Percentiles rank a stretch among this genome's conserved stretches.
phyloP scores from a whole-genome alignment of 2,113 vertebrate genomes.

The human region GRCh38 chr9:64112501-64113000 shows the following conservation, averaged over 20 bases:
- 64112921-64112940: too few species aligned
- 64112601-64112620: slow-evolving; percentile 69
- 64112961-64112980: too few species aligned
- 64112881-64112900: too few species aligned
- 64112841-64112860: too few species aligned
- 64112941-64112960: too few species aligned
- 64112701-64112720: background rate
- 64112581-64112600: slow-evolving; percentile 73
- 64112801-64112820: too few species aligned
- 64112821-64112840: too few species aligned
- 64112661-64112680: background rate
- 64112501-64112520: slow-evolving; percentile 86
- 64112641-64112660: background rate
- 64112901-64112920: too few species aligned
- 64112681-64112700: background rate
- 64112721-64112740: slow-evolving; percentile 65
- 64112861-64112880: too few species aligned
- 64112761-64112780: too few species aligned
- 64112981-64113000: too few species aligned
- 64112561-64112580: slow-evolving; percentile 61
- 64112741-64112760: background rate
- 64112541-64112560: slow-evolving; percentile 86
- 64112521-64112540: slow-evolving; percentile 83
- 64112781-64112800: too few species aligned
- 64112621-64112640: background rate